Evolutionary conservation across 2,888 invertebrate genomes (phyloP).

Genomic region (Acleris cristana): DNA sequence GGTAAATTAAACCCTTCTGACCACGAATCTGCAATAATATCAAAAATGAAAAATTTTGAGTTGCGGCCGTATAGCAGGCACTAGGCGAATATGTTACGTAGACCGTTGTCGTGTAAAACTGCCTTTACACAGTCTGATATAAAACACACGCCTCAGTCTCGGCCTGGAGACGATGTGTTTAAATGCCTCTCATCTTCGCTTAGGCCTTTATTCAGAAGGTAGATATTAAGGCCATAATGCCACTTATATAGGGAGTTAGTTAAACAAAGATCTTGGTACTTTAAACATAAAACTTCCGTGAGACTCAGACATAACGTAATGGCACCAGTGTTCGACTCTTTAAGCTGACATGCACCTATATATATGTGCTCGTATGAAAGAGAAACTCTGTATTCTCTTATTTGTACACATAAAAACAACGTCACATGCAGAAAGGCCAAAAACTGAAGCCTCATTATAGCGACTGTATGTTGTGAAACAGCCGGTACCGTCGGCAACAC

Average conservation of each 20-base stretch:
- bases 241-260: neutral
- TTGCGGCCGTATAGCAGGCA: too few relatives aligned
- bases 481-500: neutral
- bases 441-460: neutral
- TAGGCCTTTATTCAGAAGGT: neutral
- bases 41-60: too few relatives aligned
- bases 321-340: too few relatives aligned
- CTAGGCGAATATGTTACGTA: too few relatives aligned
- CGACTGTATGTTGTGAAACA: neutral
- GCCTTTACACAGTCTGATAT: neutral
- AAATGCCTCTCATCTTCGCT: neutral
- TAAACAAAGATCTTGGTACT: neutral
- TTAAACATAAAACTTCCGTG: too few relatives aligned
- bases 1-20: too few relatives aligned
- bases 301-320: too few relatives aligned
- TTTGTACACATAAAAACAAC: too few relatives aligned
- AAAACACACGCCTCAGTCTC: slow-evolving; percentile 4
- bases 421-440: neutral
- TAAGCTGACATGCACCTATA: too few relatives aligned
- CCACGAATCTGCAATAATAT: too few relatives aligned
- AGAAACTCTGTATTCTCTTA: too few relatives aligned
- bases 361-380: too few relatives aligned
- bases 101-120: neutral
- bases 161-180: neutral
- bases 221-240: neutral